These are phyloP conservation scores for Actenoides hombroni DNA, from an alignment of 2,113 vertebrate species.

Conservation along the genomic window DNA sequence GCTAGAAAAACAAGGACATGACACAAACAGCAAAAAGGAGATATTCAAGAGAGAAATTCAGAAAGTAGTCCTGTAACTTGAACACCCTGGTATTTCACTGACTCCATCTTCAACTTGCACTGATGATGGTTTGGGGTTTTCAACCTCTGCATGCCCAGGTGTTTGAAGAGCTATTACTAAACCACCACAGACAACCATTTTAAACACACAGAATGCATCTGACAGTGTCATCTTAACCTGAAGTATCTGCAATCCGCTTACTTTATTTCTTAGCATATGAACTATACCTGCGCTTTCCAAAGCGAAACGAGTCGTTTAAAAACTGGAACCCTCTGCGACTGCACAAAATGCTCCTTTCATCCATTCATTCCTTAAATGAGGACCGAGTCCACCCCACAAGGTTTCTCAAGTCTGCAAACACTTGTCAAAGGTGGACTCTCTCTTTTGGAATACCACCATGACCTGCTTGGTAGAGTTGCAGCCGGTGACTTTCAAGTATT, in stretches of 20 bases:
- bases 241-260: neutral
- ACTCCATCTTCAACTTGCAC: neutral
- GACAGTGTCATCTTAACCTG: neutral
- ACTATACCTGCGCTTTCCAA: neutral
- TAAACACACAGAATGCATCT: neutral
- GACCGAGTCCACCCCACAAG: neutral
- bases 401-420: neutral
- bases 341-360: slow-evolving; percentile 16
- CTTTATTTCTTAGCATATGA: neutral
- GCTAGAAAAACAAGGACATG: neutral
- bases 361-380: neutral
- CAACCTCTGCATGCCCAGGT: neutral
- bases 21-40: neutral
- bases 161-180: neutral
- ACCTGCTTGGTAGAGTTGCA: neutral
- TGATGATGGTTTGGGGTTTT: neutral
- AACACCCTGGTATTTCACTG: neutral
- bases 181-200: neutral
- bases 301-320: neutral
- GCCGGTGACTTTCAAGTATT: slow-evolving; percentile 1
- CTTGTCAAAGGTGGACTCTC: neutral
- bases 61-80: neutral
- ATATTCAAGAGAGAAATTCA: neutral
- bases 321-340: neutral
- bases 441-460: neutral